These are phyloP conservation scores for Rambutsinella grinnellia DNA, from an alignment of 2,888 invertebrate species.

Conservation along the genomic window DNA sequence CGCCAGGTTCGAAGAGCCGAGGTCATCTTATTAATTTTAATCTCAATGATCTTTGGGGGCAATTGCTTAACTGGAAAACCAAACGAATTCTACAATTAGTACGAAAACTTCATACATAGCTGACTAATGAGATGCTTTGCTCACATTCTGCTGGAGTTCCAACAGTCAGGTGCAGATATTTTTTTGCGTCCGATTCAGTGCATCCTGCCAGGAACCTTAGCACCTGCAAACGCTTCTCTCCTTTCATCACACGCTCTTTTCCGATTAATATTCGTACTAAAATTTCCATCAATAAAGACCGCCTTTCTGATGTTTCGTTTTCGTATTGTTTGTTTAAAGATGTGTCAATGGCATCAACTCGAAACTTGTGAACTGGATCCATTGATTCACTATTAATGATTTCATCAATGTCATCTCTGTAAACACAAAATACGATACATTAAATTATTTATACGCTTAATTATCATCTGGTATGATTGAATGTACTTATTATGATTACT, in stretches of 20 bases:
- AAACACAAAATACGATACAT: no score
- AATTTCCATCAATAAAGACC: conserved; percentile 53
- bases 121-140: not conserved
- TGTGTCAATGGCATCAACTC: conserved; percentile 57
- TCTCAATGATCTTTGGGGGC: conserved; percentile 56
- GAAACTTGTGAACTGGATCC: conserved; percentile 53
- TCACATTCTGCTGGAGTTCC: conserved; percentile 44
- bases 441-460: no score
- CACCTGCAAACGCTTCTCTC: conserved; percentile 51
- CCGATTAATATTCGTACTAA: conserved; percentile 57
- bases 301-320: conserved; percentile 50
- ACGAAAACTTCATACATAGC: not conserved
- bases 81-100: no score
- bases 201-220: conserved; percentile 60
- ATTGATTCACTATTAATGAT: conserved; percentile 55
- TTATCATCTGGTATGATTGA: no score
- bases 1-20: conserved; percentile 54
- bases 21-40: conserved; percentile 58
- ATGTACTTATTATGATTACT: no score
- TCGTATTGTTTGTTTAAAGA: conserved; percentile 53
- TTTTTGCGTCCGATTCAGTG: conserved; percentile 49
- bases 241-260: conserved; percentile 57
- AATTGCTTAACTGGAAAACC: conserved; percentile 36
- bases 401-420: conserved; percentile 56
- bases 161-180: conserved; percentile 49